Conservation (phyloP, 2,888 invertebrate species). For the Melanostoma mellinum region DNA sequence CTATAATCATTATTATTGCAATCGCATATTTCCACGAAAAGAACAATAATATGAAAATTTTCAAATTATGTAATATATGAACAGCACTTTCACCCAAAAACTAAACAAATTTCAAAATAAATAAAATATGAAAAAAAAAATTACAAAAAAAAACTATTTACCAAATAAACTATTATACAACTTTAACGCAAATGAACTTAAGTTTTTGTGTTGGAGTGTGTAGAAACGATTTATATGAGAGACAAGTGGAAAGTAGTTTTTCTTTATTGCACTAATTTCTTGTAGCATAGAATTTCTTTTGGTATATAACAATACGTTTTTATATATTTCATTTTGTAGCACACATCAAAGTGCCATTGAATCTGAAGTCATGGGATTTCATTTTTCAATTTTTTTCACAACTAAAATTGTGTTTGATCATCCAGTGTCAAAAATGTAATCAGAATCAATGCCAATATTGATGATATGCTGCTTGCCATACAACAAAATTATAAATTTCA, state of each 20-base stretch:
- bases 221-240: slow-evolving; percentile 57
- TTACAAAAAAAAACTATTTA: slow-evolving; percentile 19
- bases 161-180: slow-evolving; percentile 31
- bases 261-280: slow-evolving; percentile 72
- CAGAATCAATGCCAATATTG: slow-evolving; percentile 26
- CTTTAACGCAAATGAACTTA: slow-evolving; percentile 55
- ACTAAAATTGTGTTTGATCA: slow-evolving; percentile 78
- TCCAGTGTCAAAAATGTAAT: slow-evolving; percentile 61
- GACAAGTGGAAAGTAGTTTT: slow-evolving; percentile 61
- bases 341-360: slow-evolving; percentile 51
- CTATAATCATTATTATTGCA: slow-evolving; percentile 25
- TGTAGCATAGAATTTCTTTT: slow-evolving; percentile 71
- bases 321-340: slow-evolving; percentile 74
- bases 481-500: slow-evolving; percentile 71
- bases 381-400: slow-evolving; percentile 53
- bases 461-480: slow-evolving; percentile 64
- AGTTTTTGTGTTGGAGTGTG: slow-evolving; percentile 24
- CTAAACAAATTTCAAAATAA: slow-evolving; percentile 43
- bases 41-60: slow-evolving; percentile 47
- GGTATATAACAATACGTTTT: slow-evolving; percentile 76
- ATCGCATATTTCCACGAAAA: slow-evolving; percentile 53
- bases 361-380: slow-evolving; percentile 1
- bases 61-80: slow-evolving; percentile 47
- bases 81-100: slow-evolving; percentile 69
- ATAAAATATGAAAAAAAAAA: slow-evolving; percentile 8